Conservation (phyloP, 2,888 invertebrate species). For the Pemphredon lugubris region DNA sequence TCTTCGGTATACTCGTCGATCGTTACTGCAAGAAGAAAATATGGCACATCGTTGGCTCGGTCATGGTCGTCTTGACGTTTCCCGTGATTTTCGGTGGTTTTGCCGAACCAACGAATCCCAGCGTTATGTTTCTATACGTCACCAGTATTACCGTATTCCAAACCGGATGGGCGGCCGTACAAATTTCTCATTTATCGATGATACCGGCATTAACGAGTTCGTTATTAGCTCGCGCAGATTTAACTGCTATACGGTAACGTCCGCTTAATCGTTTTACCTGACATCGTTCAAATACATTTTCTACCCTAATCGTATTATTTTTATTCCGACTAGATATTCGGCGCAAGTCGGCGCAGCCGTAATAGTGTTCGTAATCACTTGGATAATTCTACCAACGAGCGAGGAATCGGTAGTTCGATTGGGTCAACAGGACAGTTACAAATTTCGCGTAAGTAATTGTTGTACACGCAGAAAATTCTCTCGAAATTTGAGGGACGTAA, state of each 20-base stretch:
- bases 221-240: constrained; percentile 87
- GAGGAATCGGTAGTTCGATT: constrained; percentile 81
- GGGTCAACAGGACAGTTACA: constrained; percentile 86
- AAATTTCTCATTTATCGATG: constrained; percentile 95
- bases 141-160: constrained; percentile 89
- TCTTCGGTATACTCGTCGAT: constrained; percentile 92
- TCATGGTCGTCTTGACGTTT: constrained; percentile 75
- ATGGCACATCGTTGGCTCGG: constrained; percentile 91
- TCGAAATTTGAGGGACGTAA: too few species aligned
- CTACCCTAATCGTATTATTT: too few species aligned
- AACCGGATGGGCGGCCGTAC: constrained; percentile 96
- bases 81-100: constrained; percentile 78
- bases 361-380: constrained; percentile 90
- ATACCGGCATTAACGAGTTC: constrained; percentile 91
- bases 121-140: constrained; percentile 75
- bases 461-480: not conserved
- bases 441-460: constrained; percentile 85
- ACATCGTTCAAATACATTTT: not conserved
- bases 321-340: too few species aligned
- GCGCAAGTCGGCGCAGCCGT: constrained; percentile 94
- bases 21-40: constrained; percentile 88
- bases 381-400: constrained; percentile 85
- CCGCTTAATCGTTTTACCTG: not conserved
- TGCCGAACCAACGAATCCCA: constrained; percentile 35
- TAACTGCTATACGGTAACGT: constrained; percentile 89